Conservation (phyloP, 2,888 invertebrate genomes). For the Camponotus fellah region DNA sequence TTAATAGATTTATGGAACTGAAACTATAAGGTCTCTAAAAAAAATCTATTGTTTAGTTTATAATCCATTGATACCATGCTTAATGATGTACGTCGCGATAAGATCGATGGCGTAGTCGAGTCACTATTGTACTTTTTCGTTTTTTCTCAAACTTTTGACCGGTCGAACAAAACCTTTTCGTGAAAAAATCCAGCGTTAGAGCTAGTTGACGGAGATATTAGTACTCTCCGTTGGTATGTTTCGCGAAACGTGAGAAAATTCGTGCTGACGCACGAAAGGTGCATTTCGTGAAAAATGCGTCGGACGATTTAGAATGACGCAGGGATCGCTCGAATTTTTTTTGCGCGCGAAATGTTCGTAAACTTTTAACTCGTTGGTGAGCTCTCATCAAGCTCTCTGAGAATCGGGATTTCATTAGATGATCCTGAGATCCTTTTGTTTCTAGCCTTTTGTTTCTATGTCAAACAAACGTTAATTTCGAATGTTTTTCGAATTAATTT, state of each 20-base stretch:
- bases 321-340: slow-evolving; percentile 17
- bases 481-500: slow-evolving; percentile 7
- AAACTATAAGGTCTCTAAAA: not conserved
- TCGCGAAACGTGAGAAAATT: slow-evolving; percentile 40
- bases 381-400: not conserved
- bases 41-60: not conserved
- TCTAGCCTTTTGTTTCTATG: not conserved
- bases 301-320: slow-evolving; percentile 11
- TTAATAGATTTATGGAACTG: not conserved
- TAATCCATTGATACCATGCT: not conserved
- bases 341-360: not conserved
- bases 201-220: slow-evolving; percentile 33
- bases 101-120: slow-evolving; percentile 34
- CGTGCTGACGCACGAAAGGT: slow-evolving; percentile 42
- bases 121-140: slow-evolving; percentile 1
- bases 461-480: not conserved
- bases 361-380: not conserved
- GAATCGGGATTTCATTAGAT: not conserved
- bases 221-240: slow-evolving; percentile 35
- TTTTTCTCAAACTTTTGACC: slow-evolving; percentile 40
- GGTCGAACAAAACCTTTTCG: slow-evolving; percentile 21
- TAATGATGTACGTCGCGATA: not conserved
- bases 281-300: slow-evolving; percentile 35
- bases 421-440: not conserved
- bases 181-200: slow-evolving; percentile 10